Evolutionary conservation across 2,888 invertebrate species (phyloP).

Genomic region (Gisinianus flammeolus): DNA sequence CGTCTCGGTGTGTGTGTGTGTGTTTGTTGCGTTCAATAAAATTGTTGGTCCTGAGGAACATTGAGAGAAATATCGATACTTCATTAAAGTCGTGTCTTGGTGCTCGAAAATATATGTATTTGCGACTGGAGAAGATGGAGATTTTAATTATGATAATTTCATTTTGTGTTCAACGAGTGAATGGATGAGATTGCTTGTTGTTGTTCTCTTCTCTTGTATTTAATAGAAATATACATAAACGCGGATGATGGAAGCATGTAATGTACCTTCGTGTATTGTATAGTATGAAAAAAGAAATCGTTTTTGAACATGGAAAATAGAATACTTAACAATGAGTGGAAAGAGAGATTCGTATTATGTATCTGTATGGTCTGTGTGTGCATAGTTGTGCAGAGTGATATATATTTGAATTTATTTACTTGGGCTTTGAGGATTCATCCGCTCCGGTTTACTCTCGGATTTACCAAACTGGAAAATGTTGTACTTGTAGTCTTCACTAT

Average conservation of each 20-base stretch:
- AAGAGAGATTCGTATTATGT: no score
- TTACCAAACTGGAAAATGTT: conserved; percentile 53
- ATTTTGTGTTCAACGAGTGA: not conserved
- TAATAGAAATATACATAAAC: not conserved
- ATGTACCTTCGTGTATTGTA: not conserved
- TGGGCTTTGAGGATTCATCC: conserved; percentile 42
- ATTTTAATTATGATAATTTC: not conserved
- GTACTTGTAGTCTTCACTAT: conserved; percentile 45
- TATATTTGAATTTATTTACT: conserved; percentile 27
- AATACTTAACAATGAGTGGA: no score
- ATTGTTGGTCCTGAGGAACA: no score
- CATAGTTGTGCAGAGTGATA: not conserved
- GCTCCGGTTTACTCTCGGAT: conserved; percentile 19
- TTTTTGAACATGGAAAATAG: not conserved
- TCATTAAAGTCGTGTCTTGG: not conserved
- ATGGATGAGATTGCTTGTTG: not conserved
- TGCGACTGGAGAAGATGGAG: not conserved
- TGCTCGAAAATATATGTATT: not conserved
- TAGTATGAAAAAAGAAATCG: not conserved
- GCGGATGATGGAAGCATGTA: not conserved
- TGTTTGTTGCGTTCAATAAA: no score
- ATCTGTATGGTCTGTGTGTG: not conserved
- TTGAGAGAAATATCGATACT: not conserved
- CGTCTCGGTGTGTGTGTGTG: no score
- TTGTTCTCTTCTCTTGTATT: not conserved